phyloP scores from a whole-genome alignment of 2,113 vertebrate species.

The Elanoides forficatus region DNA sequence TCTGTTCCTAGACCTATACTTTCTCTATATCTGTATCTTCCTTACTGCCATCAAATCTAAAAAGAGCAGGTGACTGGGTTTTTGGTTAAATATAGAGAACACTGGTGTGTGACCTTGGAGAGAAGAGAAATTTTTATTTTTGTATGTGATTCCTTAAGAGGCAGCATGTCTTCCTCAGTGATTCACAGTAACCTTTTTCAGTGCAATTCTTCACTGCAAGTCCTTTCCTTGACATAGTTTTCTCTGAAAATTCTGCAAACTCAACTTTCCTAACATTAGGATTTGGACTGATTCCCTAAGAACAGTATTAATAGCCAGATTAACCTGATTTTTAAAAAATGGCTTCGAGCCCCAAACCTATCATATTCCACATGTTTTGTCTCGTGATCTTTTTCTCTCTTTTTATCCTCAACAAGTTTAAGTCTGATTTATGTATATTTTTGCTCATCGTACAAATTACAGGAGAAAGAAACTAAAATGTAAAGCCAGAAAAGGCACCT shows the following conservation, averaged over 20 bases:
- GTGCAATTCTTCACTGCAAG: not conserved
- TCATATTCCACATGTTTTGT: not conserved
- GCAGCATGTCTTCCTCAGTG: not conserved
- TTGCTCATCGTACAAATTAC: not conserved
- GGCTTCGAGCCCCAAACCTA: not conserved
- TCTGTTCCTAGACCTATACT: not conserved
- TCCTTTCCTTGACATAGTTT: not conserved
- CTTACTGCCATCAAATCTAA: not conserved
- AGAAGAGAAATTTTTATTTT: not conserved
- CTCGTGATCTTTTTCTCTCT: not conserved
- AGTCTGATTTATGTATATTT: not conserved
- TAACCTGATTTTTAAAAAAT: not conserved
- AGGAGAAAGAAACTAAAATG: not conserved
- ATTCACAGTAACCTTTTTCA: not conserved
- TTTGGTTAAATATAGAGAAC: not conserved
- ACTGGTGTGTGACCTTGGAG: not conserved
- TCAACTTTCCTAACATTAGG: not conserved
- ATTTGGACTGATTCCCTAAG: not conserved
- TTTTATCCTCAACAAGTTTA: not conserved
- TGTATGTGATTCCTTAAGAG: not conserved
- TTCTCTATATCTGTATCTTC: conserved; percentile 20
- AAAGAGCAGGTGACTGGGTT: not conserved
- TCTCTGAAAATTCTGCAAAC: not conserved
- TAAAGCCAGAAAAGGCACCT: not conserved
- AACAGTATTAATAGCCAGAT: not conserved